Percentiles rank a stretch among this genome's conserved stretches.
Conservation (phyloP, 2,888 invertebrate genomes). For the Apodemia zela region DNA sequence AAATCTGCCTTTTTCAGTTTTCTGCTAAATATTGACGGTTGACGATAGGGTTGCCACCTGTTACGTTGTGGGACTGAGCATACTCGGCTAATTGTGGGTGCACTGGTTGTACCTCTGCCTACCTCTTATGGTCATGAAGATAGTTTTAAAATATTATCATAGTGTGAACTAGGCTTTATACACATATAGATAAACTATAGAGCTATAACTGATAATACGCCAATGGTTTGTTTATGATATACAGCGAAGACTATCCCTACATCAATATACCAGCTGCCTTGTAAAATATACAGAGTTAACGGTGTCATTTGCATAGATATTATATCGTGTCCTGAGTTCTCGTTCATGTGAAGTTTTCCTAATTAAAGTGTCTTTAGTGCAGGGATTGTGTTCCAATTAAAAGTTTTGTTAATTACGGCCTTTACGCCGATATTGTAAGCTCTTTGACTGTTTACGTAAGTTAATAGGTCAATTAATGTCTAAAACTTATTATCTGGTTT, state of each 20-base stretch:
- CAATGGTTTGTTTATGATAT: neutral
- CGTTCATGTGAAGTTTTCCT: constrained; percentile 77
- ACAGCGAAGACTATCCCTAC: constrained; percentile 32
- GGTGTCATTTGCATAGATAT: constrained; percentile 78
- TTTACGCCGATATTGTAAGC: constrained; percentile 20
- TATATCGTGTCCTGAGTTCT: constrained; percentile 65
- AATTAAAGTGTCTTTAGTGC: constrained; percentile 76
- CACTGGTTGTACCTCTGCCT: too few relatives aligned
- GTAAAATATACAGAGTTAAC: constrained; percentile 70
- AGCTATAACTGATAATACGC: too few relatives aligned
- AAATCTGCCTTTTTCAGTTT: too few relatives aligned
- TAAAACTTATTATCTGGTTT: constrained; percentile 4
- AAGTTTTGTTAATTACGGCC: constrained; percentile 56
- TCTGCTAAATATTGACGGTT: too few relatives aligned
- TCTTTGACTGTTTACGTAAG: constrained; percentile 17
- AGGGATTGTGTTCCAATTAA: constrained; percentile 76
- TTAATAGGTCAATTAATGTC: constrained; percentile 31
- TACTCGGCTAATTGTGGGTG: too few relatives aligned
- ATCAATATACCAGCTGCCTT: constrained; percentile 41
- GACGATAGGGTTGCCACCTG: too few relatives aligned
- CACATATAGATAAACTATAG: too few relatives aligned
- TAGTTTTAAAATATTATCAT: too few relatives aligned
- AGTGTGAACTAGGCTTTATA: too few relatives aligned
- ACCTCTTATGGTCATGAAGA: too few relatives aligned
- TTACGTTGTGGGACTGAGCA: too few relatives aligned